Evolutionary conservation across 2,888 invertebrate genomes (phyloP).

Genomic region (Ophonus ardosiacus): DNA sequence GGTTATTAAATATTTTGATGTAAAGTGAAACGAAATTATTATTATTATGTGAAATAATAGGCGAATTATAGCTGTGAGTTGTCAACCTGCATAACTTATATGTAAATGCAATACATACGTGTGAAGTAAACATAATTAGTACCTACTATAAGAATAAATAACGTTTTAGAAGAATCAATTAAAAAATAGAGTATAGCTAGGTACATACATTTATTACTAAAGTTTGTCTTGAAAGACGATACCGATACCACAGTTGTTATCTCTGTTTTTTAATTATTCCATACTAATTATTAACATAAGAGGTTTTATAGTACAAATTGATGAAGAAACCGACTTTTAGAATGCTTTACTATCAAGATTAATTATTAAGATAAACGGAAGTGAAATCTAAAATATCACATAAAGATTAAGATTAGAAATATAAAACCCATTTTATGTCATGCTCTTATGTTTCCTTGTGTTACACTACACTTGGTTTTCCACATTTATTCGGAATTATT

Average conservation of each 20-base stretch:
- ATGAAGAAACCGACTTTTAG: neutral
- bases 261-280: slow-evolving; percentile 17
- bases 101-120: too few species aligned
- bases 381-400: neutral
- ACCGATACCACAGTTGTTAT: neutral
- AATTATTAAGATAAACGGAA: neutral
- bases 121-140: too few species aligned
- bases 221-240: neutral
- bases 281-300: slow-evolving; percentile 1
- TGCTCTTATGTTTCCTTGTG: neutral
- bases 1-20: too few species aligned
- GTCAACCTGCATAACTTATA: too few species aligned
- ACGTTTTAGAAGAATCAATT: too few species aligned
- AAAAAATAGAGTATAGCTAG: neutral
- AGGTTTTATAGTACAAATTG: neutral
- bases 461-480: neutral
- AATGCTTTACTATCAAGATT: neutral
- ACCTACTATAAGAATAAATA: too few species aligned
- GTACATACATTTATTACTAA: neutral
- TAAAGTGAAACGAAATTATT: too few species aligned
- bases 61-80: too few species aligned
- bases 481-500: neutral
- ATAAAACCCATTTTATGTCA: neutral
- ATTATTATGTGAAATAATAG: too few species aligned
- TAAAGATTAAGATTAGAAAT: neutral